Evolutionary conservation across 2,797 vertebrate species (phyloP), one percentile per base, ranked within the genome.

Genomic region (Argentina silus): DNA sequence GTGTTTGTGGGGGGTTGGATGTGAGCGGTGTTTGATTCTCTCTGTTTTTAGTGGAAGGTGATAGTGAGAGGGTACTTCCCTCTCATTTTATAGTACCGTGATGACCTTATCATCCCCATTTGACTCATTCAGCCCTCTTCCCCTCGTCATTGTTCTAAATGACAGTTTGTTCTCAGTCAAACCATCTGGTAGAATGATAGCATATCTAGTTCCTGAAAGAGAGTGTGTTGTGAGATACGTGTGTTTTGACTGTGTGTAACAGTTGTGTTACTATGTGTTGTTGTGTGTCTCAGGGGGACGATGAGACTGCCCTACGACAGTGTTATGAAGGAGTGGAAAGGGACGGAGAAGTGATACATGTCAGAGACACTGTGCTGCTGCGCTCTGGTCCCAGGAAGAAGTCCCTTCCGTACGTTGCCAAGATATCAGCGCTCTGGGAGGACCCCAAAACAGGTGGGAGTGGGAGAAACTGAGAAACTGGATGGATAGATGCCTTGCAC

Each of bases 401-500:
- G 15, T 96, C 98, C 6, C 96, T 98, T 87, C 98, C 98, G 0
- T 99, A 98, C 0, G 97, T 99, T 50, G 98, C 98, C 69, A 99
- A 99, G 92, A 98, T 99, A 87, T 99, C 98, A 0, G 95, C 97
- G 0, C 94, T 99, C 80, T 99, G 98, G 98, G 96, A 98, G 80
- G 97, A 99, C 83, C 97, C 97, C 12, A 97, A 97, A 88, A 96
- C 97, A 91, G 98, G 98, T 98, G 91, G 17, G 17, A 14, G 98
- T 98, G 91, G 27, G 6, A 59, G 23, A 11, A 14, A 23, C 12
- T 27, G 51, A 53, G 63, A 61, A 17, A 47, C 36, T 3, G 17
- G 63, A 55, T 19, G 44, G 3, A 21, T 45, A 43, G 19, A 51
- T 27, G 44, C 19, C 64, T 19, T 27, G 48, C 19, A 64, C n/a